phyloP scores from a whole-genome alignment of 92 coral and sea anemone genomes.

The Heteractis magnifica region DNA sequence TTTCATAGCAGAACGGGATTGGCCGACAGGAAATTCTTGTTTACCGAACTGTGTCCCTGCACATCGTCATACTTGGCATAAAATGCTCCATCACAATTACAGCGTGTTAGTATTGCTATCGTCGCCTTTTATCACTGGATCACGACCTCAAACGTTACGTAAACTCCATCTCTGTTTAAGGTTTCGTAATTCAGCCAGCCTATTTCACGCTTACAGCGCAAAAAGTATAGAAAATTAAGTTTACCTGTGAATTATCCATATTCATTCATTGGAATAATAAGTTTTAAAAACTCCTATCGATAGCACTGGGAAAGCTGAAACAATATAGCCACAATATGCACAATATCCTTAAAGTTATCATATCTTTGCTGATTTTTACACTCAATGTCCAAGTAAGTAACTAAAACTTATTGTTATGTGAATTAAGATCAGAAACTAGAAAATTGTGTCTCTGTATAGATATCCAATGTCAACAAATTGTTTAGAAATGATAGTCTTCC shows the following conservation, averaged over 20 bases:
- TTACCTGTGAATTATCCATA: not conserved
- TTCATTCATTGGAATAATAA: not conserved
- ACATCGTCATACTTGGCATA: not conserved
- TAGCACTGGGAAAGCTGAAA: not conserved
- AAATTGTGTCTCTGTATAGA: not conserved
- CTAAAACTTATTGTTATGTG: not conserved
- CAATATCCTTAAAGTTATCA: not conserved
- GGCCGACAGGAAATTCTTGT: not conserved
- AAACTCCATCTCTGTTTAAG: not conserved
- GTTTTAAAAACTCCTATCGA: not conserved
- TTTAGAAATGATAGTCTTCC: not conserved
- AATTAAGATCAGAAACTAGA: not conserved
- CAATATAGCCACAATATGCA: not conserved
- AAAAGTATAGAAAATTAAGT: not conserved
- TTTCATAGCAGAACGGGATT: not conserved
- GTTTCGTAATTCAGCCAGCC: not conserved
- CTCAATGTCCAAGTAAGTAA: constrained; percentile 9
- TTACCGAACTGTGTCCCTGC: not conserved
- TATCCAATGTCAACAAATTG: not conserved
- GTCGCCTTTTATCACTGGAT: not conserved
- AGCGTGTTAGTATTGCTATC: not conserved
- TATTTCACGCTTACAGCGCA: not conserved
- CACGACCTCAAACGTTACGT: constrained; percentile 6
- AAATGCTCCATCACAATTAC: not conserved
- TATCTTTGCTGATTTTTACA: not conserved